Evolutionary conservation across 2,797 vertebrate genomes (phyloP), one percentile per base, ranked within the genome.

Genomic region (Ctenosaura bakeri): DNA sequence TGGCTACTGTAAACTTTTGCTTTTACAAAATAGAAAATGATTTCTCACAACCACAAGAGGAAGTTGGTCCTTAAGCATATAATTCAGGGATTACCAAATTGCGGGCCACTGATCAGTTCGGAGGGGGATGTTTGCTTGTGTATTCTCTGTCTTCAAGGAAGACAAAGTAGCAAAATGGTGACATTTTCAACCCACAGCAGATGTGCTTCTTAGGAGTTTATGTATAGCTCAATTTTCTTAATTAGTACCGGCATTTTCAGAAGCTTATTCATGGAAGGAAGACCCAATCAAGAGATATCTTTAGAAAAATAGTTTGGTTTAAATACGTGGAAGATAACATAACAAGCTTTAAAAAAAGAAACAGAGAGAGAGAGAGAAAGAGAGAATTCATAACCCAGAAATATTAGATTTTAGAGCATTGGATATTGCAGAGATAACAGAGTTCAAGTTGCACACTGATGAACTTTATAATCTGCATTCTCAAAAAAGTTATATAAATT

Each of bases 11-110:
- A 80, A 89, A 96, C 93, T 91, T 82, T 35, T 92, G 87, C 62
- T 89, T 94, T 91, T 88, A 89, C 94, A 93, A 83, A 90, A 90
- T 83, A 87, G 73, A 87, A 87, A 74, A 79, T 90, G 92, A 88
- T 92, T 89, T 91, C 91, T 89, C 2, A 8, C 81, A 92, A 95
- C 96, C 95, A 24, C 96, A 96, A 89, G 92, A 87, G 94, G 90
- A 24, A 89, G 91, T 92, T 93, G 84, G 82, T 79, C 66, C 87
- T 94, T 85, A 89, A 94, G 90, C 56, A 0, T 94, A 84, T 95
- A 96, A 96, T 94, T 95, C 90, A 91, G 95, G 95, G 94, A 1
- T 97, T 96, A 91, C 94, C 94, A 95, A 95, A 94, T 6, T 95
- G 95, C 89, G 93, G 93, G 93, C 89, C 79, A 92, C 93, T 89